These are phyloP conservation scores for Acropternis orthonyx DNA, from an alignment of 2,797 vertebrate genomes.

Conservation along the genomic window DNA sequence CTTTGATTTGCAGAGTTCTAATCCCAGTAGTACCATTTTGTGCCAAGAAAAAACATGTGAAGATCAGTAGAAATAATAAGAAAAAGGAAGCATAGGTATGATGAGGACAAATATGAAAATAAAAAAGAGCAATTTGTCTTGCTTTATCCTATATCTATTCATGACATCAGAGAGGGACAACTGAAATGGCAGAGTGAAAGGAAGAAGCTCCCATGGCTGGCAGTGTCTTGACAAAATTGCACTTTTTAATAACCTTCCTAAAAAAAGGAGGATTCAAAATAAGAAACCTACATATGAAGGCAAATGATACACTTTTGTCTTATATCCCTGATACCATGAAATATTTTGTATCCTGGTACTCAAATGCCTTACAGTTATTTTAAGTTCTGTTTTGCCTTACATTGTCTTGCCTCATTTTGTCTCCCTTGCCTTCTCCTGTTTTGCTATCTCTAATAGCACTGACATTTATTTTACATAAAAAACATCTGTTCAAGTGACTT, in stretches of 20 bases:
- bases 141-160: neutral
- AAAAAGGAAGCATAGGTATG: neutral
- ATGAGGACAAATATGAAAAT: neutral
- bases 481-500: neutral
- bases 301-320: neutral
- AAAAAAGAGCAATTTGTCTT: neutral
- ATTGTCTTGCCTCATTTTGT: fast-evolving
- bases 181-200: neutral
- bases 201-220: neutral
- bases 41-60: neutral
- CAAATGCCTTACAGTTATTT: neutral
- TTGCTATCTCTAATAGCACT: neutral
- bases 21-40: neutral
- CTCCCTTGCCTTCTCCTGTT: neutral
- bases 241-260: neutral
- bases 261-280: neutral
- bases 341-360: neutral
- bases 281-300: neutral
- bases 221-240: neutral
- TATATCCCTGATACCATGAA: neutral
- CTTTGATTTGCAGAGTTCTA: constrained; percentile 55
- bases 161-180: neutral
- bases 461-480: neutral
- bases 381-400: neutral
- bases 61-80: neutral